Evolutionary conservation across 2,888 invertebrate genomes (phyloP).

Genomic region (Melanostoma scalare): DNA sequence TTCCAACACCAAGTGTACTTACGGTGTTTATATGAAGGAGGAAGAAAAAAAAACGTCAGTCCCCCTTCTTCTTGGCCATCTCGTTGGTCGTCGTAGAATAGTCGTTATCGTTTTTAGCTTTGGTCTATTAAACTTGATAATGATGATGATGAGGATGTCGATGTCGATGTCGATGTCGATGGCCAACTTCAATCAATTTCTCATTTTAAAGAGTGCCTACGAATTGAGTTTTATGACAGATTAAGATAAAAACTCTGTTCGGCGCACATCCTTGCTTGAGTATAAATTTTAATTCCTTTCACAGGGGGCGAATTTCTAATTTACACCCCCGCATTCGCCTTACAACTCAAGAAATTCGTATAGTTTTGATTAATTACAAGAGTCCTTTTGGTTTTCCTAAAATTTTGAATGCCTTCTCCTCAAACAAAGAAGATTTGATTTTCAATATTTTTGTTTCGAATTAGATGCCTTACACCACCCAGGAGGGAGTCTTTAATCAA

Average conservation of each 20-base stretch:
- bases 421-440: conserved; percentile 21
- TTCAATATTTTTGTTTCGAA: conserved; percentile 33
- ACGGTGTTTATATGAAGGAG: not conserved
- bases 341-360: conserved; percentile 8
- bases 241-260: conserved; percentile 34
- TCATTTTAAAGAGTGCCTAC: conserved; percentile 26
- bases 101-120: conserved; percentile 52
- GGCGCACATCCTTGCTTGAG: conserved; percentile 3
- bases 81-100: conserved; percentile 24
- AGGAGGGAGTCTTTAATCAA: conserved; percentile 42
- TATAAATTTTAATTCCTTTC: too few species aligned
- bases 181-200: conserved; percentile 46
- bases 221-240: conserved; percentile 55
- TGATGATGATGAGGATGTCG: conserved; percentile 33
- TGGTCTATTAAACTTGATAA: conserved; percentile 64
- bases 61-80: not conserved
- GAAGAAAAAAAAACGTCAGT: conserved; percentile 26
- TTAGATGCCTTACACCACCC: not conserved
- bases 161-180: conserved; percentile 19
- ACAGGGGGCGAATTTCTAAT: conserved; percentile 11
- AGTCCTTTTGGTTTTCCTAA: not conserved
- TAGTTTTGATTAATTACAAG: conserved; percentile 53
- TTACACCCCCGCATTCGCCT: conserved; percentile 30
- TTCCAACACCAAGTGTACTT: conserved; percentile 12
- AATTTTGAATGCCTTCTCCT: not conserved